These are phyloP conservation scores for Andrena cerasifolii DNA, from an alignment of 1,140 invertebrate species.

Conservation along the genomic window DNA sequence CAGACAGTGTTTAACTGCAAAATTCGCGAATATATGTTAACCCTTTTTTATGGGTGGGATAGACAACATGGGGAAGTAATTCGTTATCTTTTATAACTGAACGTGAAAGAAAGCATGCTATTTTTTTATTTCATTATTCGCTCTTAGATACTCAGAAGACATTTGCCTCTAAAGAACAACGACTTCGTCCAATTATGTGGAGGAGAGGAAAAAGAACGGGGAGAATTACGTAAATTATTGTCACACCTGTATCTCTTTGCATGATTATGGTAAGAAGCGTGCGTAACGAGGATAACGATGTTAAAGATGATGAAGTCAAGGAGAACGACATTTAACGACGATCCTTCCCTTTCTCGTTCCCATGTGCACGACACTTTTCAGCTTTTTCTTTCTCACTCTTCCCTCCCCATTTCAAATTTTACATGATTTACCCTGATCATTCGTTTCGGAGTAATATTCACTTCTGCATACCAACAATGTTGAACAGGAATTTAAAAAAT, in stretches of 20 bases:
- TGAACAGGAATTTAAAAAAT: too few relatives aligned
- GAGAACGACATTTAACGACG: constrained; percentile 72
- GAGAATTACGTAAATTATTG: constrained; percentile 56
- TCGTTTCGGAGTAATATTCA: neutral
- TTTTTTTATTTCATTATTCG: too few relatives aligned
- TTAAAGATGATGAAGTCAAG: constrained; percentile 75
- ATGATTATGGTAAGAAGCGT: constrained; percentile 50
- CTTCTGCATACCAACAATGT: too few relatives aligned
- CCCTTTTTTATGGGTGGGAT: too few relatives aligned
- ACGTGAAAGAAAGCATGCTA: too few relatives aligned
- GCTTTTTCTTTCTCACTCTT: neutral
- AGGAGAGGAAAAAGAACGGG: neutral
- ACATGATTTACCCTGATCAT: neutral
- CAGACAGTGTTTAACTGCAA: too few relatives aligned
- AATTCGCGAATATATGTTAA: too few relatives aligned
- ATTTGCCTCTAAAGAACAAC: constrained; percentile 10
- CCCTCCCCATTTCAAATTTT: neutral
- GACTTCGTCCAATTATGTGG: neutral
- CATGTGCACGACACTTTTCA: constrained; percentile 6
- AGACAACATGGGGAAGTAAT: too few relatives aligned
- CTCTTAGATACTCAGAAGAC: neutral
- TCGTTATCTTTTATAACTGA: too few relatives aligned
- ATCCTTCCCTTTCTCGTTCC: constrained; percentile 44
- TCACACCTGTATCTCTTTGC: constrained; percentile 54
- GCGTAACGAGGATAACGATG: constrained; percentile 61